Evolutionary conservation across 2,888 invertebrate genomes (phyloP).

Genomic region (Xanthia togata): DNA sequence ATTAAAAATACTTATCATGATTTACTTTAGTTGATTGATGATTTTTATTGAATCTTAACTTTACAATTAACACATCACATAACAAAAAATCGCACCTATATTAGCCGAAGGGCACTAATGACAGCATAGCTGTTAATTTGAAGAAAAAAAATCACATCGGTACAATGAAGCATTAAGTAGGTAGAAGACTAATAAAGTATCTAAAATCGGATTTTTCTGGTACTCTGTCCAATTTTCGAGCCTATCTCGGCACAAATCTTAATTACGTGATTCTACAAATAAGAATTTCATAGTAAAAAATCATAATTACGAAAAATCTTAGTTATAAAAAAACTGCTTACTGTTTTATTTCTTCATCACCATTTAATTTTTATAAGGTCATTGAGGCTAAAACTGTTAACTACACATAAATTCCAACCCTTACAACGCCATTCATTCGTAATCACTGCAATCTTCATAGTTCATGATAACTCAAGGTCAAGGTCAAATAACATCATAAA

Average conservation of each 20-base stretch:
- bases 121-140: neutral
- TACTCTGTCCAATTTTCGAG: neutral
- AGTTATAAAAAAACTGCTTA: neutral
- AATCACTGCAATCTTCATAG: conserved; percentile 41
- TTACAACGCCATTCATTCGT: conserved; percentile 7
- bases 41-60: neutral
- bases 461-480: conserved; percentile 52
- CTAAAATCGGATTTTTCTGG: neutral
- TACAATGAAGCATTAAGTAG: neutral
- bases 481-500: conserved; percentile 56
- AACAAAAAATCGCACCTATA: too few species aligned
- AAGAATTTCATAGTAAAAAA: neutral
- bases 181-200: neutral
- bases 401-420: conserved; percentile 19
- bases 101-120: too few species aligned
- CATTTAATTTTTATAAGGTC: too few species aligned
- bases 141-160: too few species aligned
- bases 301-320: neutral
- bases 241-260: neutral
- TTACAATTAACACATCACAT: neutral
- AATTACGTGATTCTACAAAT: neutral
- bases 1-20: neutral
- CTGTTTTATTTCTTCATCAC: neutral
- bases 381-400: conserved; percentile 3
- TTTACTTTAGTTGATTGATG: neutral